These are phyloP conservation scores for Corbicula japonica DNA, from an alignment of 2,888 invertebrate species.

Conservation along the genomic window DNA sequence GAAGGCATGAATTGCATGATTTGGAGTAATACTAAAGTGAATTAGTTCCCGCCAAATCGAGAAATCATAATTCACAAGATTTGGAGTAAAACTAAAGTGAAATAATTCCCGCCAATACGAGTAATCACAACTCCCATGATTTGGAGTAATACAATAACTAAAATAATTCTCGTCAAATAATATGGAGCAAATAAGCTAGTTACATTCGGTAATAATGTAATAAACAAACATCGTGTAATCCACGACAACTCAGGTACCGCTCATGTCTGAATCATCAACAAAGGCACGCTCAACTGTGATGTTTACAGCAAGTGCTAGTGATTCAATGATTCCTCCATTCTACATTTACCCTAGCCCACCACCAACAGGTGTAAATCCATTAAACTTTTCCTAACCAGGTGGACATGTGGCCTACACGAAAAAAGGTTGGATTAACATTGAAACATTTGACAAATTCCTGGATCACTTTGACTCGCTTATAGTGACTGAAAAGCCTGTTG, in stretches of 20 bases:
- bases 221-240: too few relatives aligned
- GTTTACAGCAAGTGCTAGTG: conserved; percentile 46
- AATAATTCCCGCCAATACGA: too few relatives aligned
- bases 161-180: too few relatives aligned
- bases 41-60: too few relatives aligned
- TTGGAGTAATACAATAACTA: too few relatives aligned
- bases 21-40: too few relatives aligned
- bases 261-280: conserved; percentile 12
- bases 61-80: too few relatives aligned
- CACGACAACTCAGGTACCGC: conserved; percentile 19
- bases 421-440: conserved; percentile 40
- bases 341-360: conserved; percentile 36
- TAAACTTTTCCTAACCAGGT: conserved; percentile 23
- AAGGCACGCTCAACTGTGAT: conserved; percentile 49
- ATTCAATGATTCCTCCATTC: conserved; percentile 37
- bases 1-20: too few relatives aligned
- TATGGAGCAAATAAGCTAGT: too few relatives aligned
- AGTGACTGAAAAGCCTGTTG: conserved; percentile 25
- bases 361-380: conserved; percentile 22
- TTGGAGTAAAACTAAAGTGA: too few relatives aligned
- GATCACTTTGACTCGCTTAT: conserved; percentile 24
- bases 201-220: too few relatives aligned
- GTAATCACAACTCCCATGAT: too few relatives aligned
- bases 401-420: conserved; percentile 35
- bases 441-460: conserved; percentile 31